Percentiles rank a stretch among this genome's conserved stretches.
phyloP scores from a whole-genome alignment of 2,113 vertebrate species.

The Apeltes quadracus region DNA sequence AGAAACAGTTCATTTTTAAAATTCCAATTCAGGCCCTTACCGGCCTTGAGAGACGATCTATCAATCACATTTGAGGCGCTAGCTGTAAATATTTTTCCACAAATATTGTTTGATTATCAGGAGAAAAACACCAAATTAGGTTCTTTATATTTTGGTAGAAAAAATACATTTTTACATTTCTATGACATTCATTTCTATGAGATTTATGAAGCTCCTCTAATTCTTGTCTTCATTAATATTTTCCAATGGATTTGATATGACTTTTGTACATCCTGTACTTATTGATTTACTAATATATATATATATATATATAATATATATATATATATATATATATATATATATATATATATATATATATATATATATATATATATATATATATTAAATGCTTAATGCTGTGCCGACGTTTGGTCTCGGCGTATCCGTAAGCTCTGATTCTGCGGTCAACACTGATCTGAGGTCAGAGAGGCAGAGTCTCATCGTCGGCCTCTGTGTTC shows the following conservation, averaged over 20 bases:
- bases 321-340: too few species aligned
- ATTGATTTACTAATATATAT: background rate
- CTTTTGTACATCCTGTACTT: background rate
- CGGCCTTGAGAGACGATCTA: background rate
- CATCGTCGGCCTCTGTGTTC: constrained; percentile 14
- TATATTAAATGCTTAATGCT: background rate
- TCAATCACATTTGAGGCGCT: background rate
- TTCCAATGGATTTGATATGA: background rate
- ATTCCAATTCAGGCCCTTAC: background rate
- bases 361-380: too few species aligned
- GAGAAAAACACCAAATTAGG: background rate
- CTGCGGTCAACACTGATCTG: background rate
- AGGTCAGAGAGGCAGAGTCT: constrained; percentile 12
- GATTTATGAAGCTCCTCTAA: background rate
- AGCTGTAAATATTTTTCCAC: background rate
- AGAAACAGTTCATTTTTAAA: background rate
- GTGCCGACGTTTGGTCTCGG: fast-evolving
- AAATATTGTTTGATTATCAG: background rate
- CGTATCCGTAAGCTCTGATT: background rate
- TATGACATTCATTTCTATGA: background rate
- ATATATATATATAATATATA: too few species aligned
- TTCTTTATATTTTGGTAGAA: background rate
- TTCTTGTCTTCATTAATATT: background rate
- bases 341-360: too few species aligned
- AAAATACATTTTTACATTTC: background rate